Evolutionary conservation across 2,888 invertebrate species (phyloP), one percentile per base, ranked within the genome.

Genomic region (Hypercompe scribonia): DNA sequence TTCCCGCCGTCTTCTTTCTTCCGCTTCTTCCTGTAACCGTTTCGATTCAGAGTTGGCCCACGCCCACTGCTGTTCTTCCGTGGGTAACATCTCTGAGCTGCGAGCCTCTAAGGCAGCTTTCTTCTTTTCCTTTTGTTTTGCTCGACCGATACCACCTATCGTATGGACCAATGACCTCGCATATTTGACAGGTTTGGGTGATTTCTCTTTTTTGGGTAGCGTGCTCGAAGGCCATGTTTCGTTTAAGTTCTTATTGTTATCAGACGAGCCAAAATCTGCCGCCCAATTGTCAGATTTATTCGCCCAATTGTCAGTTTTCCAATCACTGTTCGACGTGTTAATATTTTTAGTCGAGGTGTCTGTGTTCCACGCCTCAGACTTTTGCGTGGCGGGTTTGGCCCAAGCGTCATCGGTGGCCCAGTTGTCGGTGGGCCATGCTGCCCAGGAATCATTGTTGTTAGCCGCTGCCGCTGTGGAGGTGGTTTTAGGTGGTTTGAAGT

Each of bases 11-110:
- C 96, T 93, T 79, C 96, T 92, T 70, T 93, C 96, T 77, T 96
- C 96, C 28, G 97, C 95, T 82, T 97, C 96, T 77, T 96, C 96
- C 88, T 97, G 97, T 61, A 97, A 91, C 46, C 96, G 93, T 74
- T 96, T 90, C 81, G 97, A 97, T 89, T 97, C 97, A 42, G 96
- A 95, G 24, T 97, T 97, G 7, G 97, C 98, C 97, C 97, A 97
- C 31, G 97, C 97, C 89, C 97, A 91, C 91, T 97, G 97, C 89
- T 97, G 96, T 85, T 97, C 97, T 89, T 97, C 97, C 0, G 95
- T 94, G 1, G 96, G 93, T 82, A 94, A 71, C 21, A 83, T 72
- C 79, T 90, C 92, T 3, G 85, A 74, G n/a, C 90, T 88, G 33
- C 89, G 85, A 15, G 90, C 79, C 72, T 89, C 90, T 24, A 75